phyloP scores from a whole-genome alignment of 2,888 invertebrate species.

The Lottia scabra region DNA sequence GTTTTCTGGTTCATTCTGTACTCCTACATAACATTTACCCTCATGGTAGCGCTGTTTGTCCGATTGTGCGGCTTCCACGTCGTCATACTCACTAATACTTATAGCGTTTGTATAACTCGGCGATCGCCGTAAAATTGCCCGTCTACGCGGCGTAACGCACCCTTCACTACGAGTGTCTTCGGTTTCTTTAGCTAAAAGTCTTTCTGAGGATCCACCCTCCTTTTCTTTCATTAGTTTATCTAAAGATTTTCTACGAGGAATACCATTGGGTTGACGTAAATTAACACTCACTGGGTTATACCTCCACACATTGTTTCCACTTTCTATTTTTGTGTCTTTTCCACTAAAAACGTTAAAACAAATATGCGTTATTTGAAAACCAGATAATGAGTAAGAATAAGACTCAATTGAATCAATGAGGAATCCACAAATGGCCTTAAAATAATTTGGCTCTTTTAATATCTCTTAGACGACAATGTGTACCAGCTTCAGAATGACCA shows the following conservation, averaged over 20 bases:
- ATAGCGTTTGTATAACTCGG: slow-evolving; percentile 50
- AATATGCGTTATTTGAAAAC: no score
- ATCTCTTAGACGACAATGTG: no score
- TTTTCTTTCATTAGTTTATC: slow-evolving; percentile 1
- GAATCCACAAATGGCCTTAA: no score
- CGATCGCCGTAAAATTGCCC: slow-evolving; percentile 36
- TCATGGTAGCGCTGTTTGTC: slow-evolving; percentile 37
- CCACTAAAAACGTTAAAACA: no score
- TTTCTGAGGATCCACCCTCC: slow-evolving; percentile 10
- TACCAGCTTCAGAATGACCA: no score
- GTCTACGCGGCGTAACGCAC: slow-evolving; percentile 9
- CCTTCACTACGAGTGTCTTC: slow-evolving; percentile 22
- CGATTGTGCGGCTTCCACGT: slow-evolving; percentile 12
- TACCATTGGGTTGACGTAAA: slow-evolving; percentile 23
- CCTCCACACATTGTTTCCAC: slow-evolving; percentile 14
- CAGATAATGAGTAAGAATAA: no score
- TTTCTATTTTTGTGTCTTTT: slow-evolving; percentile 8
- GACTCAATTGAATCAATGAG: no score
- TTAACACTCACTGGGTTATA: slow-evolving; percentile 13
- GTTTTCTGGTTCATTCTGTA: slow-evolving; percentile 25
- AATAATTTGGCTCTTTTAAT: no score
- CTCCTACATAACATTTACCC: slow-evolving; percentile 43
- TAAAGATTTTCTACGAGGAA: slow-evolving; percentile 10
- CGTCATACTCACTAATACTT: slow-evolving; percentile 26
- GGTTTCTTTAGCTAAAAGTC: slow-evolving; percentile 21